Conservation (phyloP, 2,888 invertebrate genomes). For the Epistrophe grossulariae region DNA sequence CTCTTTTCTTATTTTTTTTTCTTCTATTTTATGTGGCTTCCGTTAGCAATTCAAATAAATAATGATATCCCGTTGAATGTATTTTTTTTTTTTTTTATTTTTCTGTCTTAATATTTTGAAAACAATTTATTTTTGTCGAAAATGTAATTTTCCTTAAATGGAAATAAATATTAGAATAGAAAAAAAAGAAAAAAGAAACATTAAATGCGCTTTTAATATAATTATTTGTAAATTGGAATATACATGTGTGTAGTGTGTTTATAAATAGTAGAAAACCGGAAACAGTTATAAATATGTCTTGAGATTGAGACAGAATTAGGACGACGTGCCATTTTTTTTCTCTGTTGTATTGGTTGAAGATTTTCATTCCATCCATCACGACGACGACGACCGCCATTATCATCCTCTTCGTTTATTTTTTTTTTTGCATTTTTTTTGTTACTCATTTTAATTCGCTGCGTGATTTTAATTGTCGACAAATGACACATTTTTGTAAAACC, state of each 20-base stretch:
- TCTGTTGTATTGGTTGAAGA: neutral
- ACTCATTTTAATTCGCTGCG: constrained; percentile 57
- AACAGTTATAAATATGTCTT: constrained; percentile 42
- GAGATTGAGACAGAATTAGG: constrained; percentile 56
- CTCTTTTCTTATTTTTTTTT: constrained; percentile 30
- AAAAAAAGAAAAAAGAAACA: neutral
- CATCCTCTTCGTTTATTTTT: constrained; percentile 15
- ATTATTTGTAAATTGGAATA: constrained; percentile 31
- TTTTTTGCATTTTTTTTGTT: constrained; percentile 12
- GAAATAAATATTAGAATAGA: neutral
- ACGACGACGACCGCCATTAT: constrained; percentile 12
- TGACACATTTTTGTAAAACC: constrained; percentile 68
- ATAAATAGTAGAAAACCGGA: constrained; percentile 17
- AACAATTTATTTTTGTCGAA: constrained; percentile 63
- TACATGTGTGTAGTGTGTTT: neutral
- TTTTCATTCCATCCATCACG: constrained; percentile 28
- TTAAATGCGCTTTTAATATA: constrained; percentile 49
- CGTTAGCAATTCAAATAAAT: constrained; percentile 69
- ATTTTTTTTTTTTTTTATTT: constrained; percentile 20
- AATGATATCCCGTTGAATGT: constrained; percentile 38
- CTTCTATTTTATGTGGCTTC: constrained; percentile 38
- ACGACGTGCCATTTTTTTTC: constrained; percentile 26
- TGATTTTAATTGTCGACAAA: constrained; percentile 74
- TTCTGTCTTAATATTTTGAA: constrained; percentile 43
- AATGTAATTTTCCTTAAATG: constrained; percentile 58